Evolutionary conservation across 2,888 invertebrate species (phyloP).

Genomic region (Lepeophtheirus nordmannii): DNA sequence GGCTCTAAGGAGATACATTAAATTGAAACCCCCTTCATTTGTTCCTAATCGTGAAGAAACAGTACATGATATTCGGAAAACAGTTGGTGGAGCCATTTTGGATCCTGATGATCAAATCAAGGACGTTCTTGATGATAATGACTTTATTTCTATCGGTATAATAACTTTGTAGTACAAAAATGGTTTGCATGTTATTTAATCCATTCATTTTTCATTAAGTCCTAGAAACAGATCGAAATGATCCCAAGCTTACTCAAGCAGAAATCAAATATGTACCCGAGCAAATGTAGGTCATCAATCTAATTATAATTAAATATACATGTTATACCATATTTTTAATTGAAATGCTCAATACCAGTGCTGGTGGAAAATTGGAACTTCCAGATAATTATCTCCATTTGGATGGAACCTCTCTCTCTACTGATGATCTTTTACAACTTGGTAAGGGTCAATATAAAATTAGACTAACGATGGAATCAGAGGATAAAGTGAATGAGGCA

Average conservation of each 20-base stretch:
- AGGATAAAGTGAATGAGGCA: slow-evolving; percentile 40
- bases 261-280: slow-evolving; percentile 40
- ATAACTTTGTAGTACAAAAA: neutral
- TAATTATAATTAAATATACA: neutral
- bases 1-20: slow-evolving; percentile 37
- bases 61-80: slow-evolving; percentile 42
- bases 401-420: slow-evolving; percentile 43
- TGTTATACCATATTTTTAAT: neutral
- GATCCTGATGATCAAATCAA: slow-evolving; percentile 42
- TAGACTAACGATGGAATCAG: slow-evolving; percentile 42
- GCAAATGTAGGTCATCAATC: slow-evolving; percentile 36
- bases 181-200: slow-evolving; percentile 8
- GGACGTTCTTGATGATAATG: slow-evolving; percentile 45
- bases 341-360: slow-evolving; percentile 24
- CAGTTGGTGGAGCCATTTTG: slow-evolving; percentile 43
- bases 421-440: slow-evolving; percentile 43
- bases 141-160: slow-evolving; percentile 45
- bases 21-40: slow-evolving; percentile 33
- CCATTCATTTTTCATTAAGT: slow-evolving; percentile 32
- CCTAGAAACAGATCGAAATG: slow-evolving; percentile 38
- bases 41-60: slow-evolving; percentile 29
- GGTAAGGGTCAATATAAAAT: slow-evolving; percentile 43
- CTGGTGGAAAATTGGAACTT: slow-evolving; percentile 19
- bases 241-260: slow-evolving; percentile 36
- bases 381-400: slow-evolving; percentile 34